These are phyloP conservation scores for Galerucella pusilla DNA, from an alignment of 2,888 invertebrate genomes.

Conservation along the genomic window DNA sequence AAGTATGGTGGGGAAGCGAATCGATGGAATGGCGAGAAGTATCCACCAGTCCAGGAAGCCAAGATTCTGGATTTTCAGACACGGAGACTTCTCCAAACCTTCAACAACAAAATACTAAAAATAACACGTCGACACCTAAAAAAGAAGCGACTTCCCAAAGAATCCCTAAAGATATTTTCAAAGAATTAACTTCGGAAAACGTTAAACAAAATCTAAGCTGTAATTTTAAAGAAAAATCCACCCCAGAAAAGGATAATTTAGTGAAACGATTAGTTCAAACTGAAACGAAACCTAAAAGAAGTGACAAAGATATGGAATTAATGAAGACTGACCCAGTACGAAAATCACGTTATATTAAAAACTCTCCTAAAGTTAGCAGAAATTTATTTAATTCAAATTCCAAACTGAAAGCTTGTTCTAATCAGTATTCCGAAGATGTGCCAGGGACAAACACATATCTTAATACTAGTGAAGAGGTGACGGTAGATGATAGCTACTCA, in stretches of 20 bases:
- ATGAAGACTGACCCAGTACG: constrained; percentile 46
- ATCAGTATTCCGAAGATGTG: constrained; percentile 60
- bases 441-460: constrained; percentile 50
- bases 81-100: constrained; percentile 74
- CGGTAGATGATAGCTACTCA: constrained; percentile 50
- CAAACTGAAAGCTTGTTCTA: constrained; percentile 49
- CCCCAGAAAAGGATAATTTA: constrained; percentile 54
- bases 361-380: constrained; percentile 60
- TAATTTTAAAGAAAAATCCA: constrained; percentile 65
- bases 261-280: constrained; percentile 43
- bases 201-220: constrained; percentile 52
- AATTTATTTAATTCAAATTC: constrained; percentile 57
- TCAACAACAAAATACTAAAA: constrained; percentile 59
- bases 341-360: constrained; percentile 53
- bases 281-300: constrained; percentile 44
- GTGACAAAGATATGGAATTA: constrained; percentile 36
- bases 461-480: constrained; percentile 52
- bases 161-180: constrained; percentile 58
- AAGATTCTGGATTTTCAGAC: constrained; percentile 81
- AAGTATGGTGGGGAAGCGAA: constrained; percentile 74
- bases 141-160: constrained; percentile 37
- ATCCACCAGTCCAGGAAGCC: constrained; percentile 76
- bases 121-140: constrained; percentile 35
- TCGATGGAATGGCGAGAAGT: constrained; percentile 64
- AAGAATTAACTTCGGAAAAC: constrained; percentile 47